phyloP scores from a whole-genome alignment of 1,140 invertebrate genomes.

The Hirudo medicinalis region DNA sequence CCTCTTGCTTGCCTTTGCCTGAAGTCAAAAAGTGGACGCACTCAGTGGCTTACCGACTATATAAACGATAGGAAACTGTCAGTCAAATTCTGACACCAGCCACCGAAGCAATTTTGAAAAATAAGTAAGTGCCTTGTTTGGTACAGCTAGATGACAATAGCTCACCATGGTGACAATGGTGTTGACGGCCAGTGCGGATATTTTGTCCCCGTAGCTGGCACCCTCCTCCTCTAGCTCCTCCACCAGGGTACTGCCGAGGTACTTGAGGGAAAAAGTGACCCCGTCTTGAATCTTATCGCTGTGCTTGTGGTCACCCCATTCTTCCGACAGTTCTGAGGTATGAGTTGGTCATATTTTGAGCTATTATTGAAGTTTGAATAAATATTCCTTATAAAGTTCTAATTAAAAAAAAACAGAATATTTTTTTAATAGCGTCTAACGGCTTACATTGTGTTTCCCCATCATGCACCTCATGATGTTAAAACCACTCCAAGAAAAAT shows the following conservation, averaged over 20 bases:
- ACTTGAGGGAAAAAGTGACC: slow-evolving; percentile 57
- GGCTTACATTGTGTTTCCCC: no score
- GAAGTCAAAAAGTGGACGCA: slow-evolving; percentile 38
- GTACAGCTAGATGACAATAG: background rate
- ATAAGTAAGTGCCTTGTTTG: background rate
- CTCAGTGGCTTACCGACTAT: background rate
- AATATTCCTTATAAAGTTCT: no score
- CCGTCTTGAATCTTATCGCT: slow-evolving; percentile 45
- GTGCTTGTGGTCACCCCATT: slow-evolving; percentile 49
- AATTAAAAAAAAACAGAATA: no score
- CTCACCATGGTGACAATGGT: slow-evolving; percentile 52
- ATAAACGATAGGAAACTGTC: background rate
- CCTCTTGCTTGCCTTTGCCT: slow-evolving; percentile 54
- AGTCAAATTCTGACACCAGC: no score
- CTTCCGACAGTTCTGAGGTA: no score
- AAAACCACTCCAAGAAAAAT: no score
- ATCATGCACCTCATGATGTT: no score
- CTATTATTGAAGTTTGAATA: no score
- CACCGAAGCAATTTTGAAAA: no score
- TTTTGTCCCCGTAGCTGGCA: slow-evolving; percentile 43
- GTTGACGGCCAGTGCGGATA: slow-evolving; percentile 56
- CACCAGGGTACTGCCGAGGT: slow-evolving; percentile 56
- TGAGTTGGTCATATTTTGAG: no score
- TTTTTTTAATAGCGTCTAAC: no score
- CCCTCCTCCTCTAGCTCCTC: slow-evolving; percentile 48